A percentile compares a stretch with the other conserved stretches of the same genome.
Conservation (phyloP, 2,888 invertebrate species). For the Capitulum mitella region DNA sequence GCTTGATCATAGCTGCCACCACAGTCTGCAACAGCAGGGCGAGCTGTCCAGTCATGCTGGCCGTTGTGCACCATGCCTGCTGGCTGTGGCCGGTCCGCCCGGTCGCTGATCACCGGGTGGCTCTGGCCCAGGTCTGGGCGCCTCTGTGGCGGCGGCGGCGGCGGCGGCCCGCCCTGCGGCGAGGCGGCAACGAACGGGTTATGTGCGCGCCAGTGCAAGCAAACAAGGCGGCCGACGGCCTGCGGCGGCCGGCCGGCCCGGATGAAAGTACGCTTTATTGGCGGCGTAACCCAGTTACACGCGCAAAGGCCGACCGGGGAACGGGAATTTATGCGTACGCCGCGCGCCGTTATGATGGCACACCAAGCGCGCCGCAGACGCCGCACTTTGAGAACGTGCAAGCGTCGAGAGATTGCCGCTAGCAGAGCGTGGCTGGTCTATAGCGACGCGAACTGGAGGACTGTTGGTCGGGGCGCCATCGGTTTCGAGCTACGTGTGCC, state of each 20-base stretch:
- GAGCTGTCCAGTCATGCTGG: no score
- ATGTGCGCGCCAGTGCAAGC: slow-evolving; percentile 18
- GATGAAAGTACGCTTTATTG: slow-evolving; percentile 25
- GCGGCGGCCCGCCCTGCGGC: not conserved
- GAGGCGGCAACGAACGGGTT: slow-evolving; percentile 13
- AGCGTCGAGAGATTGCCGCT: not conserved
- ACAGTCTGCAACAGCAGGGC: no score
- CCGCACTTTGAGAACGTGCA: slow-evolving; percentile 7
- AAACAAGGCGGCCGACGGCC: not conserved
- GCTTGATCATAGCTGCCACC: no score
- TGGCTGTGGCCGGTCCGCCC: no score
- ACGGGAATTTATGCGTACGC: slow-evolving; percentile 15
- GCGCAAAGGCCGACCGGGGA: not conserved
- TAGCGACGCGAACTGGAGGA: no score
- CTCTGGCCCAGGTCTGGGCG: no score
- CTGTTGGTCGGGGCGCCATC: no score
- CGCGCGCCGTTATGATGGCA: not conserved
- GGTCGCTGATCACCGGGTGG: no score
- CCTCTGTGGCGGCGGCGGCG: not conserved
- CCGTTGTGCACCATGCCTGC: no score
- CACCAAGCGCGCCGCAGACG: not conserved
- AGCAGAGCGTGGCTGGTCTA: no score
- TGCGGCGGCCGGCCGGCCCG: slow-evolving; percentile 9
- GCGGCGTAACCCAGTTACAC: slow-evolving; percentile 24
- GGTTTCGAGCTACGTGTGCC: not conserved